Evolutionary conservation across 30 jellyfish, hydroid and myxozoan genomes (phyloP).

Genomic region (Cassiopea xamachana): DNA sequence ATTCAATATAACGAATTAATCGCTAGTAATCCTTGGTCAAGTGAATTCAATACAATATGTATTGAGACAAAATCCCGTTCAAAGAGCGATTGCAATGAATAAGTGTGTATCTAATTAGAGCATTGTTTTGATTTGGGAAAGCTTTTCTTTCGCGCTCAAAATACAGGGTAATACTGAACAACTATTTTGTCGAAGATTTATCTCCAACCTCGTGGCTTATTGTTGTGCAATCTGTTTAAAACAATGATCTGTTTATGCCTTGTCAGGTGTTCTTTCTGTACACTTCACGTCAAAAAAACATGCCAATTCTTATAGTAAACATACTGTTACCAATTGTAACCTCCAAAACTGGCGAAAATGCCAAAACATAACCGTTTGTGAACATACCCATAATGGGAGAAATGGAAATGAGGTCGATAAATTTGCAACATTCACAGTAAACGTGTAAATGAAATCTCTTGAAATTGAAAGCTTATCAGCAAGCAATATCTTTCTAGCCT

Average conservation of each 20-base stretch:
- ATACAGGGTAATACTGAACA: slow-evolving; percentile 16
- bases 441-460: no score
- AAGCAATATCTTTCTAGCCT: no score
- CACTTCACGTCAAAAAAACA: neutral
- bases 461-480: no score
- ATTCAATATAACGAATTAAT: neutral
- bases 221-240: neutral
- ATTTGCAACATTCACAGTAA: no score
- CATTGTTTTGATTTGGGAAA: slow-evolving; percentile 5
- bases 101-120: neutral
- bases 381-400: neutral
- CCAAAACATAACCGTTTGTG: neutral
- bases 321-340: neutral
- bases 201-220: slow-evolving; percentile 50
- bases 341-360: neutral
- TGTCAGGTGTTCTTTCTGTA: slow-evolving; percentile 18
- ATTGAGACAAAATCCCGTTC: slow-evolving; percentile 8
- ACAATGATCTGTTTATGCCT: slow-evolving; percentile 29
- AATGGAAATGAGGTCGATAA: no score
- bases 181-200: slow-evolving; percentile 22
- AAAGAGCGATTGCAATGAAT: neutral
- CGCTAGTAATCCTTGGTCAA: neutral
- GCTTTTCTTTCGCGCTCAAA: slow-evolving; percentile 14
- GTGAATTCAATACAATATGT: slow-evolving; percentile 30
- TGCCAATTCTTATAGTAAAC: neutral